Evolutionary conservation across 2,113 vertebrate genomes (phyloP).

Genomic region (Tringa solitaria): DNA sequence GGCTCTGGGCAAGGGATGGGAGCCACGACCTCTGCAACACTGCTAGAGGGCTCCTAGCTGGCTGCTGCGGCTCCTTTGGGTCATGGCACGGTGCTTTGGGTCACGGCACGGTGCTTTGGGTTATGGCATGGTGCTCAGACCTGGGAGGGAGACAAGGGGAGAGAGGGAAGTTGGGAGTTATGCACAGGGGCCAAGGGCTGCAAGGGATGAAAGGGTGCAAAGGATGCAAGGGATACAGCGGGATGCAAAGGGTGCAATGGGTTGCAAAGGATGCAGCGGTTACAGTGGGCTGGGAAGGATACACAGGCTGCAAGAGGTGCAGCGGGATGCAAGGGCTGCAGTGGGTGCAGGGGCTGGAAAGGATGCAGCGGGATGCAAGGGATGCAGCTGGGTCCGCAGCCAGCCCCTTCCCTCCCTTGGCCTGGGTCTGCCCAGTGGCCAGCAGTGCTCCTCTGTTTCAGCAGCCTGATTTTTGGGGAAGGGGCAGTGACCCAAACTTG

Average conservation of each 20-base stretch:
- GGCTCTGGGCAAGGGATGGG: fast-evolving
- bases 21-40: neutral
- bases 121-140: neutral
- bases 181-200: neutral
- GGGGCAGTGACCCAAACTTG: too few relatives aligned
- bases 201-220: neutral
- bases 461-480: neutral
- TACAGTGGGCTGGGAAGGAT: neutral
- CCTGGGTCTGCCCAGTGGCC: neutral
- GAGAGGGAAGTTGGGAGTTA: neutral
- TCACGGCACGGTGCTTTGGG: neutral
- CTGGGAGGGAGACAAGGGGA: neutral
- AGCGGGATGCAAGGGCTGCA: fast-evolving
- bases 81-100: neutral
- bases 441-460: neutral
- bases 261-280: neutral
- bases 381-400: neutral
- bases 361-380: neutral
- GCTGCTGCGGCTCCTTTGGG: neutral
- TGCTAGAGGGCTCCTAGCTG: neutral
- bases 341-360: neutral
- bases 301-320: too few relatives aligned
- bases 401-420: neutral
- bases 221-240: neutral
- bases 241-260: too few relatives aligned